phyloP scores from a whole-genome alignment of 2,113 vertebrate species.

The Hypomesus transpacificus region DNA sequence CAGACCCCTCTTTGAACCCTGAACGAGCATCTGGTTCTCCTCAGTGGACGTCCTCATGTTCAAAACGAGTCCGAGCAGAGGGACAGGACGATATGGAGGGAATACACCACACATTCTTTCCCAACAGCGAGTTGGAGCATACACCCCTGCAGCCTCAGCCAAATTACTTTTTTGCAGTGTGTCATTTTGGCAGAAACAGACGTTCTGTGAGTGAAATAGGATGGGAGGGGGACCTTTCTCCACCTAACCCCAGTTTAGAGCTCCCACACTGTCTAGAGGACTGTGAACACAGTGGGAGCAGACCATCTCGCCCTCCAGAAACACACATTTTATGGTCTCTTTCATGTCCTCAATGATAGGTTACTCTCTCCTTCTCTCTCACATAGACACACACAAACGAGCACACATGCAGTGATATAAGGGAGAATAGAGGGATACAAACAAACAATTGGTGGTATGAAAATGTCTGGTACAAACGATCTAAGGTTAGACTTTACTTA shows the following conservation, averaged over 20 bases:
- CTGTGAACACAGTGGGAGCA: conserved; percentile 24
- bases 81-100: conserved; percentile 34
- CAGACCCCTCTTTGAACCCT: conserved; percentile 46
- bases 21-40: conserved; percentile 55
- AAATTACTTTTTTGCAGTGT: conserved; percentile 28
- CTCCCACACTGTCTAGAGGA: conserved; percentile 20
- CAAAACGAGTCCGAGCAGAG: conserved; percentile 59
- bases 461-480: not conserved
- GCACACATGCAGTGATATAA: not conserved
- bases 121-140: conserved; percentile 44
- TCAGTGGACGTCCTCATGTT: conserved; percentile 47
- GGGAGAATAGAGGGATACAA: not conserved
- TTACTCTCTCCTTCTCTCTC: not conserved
- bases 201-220: conserved; percentile 36
- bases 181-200: conserved; percentile 36
- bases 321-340: conserved; percentile 19
- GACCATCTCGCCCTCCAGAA: conserved; percentile 2
- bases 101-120: conserved; percentile 53
- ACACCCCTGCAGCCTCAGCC: conserved; percentile 40
- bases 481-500: not conserved
- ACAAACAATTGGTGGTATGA: not conserved
- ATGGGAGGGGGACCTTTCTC: conserved; percentile 29
- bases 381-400: conserved; percentile 1
- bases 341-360: conserved; percentile 12
- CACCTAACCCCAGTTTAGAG: conserved; percentile 32